Percentiles rank a stretch among this genome's conserved stretches.
phyloP scores from a whole-genome alignment of 2,888 invertebrate species.

The Drosophila acutilabella region DNA sequence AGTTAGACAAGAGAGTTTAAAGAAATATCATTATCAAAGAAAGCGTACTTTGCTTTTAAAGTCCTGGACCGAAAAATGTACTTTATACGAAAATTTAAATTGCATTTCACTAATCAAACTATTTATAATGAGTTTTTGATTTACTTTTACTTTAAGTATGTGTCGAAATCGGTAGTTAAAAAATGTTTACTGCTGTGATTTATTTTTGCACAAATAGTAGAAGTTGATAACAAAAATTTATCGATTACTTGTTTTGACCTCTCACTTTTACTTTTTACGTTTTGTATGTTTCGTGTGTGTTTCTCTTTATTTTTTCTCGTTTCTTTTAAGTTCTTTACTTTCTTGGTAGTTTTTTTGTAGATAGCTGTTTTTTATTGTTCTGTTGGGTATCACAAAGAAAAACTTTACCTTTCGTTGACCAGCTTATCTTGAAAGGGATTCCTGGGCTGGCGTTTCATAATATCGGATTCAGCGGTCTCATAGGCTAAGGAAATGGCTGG shows the following conservation, averaged over 20 bases:
- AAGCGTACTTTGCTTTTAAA: slow-evolving; percentile 65
- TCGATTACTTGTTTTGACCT: slow-evolving; percentile 27
- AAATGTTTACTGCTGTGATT: slow-evolving; percentile 17
- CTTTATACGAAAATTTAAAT: slow-evolving; percentile 24
- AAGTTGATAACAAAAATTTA: slow-evolving; percentile 22
- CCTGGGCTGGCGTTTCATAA: slow-evolving; percentile 99
- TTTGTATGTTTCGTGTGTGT: slow-evolving; percentile 42
- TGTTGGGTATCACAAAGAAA: slow-evolving; percentile 77
- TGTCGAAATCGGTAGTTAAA: slow-evolving; percentile 14
- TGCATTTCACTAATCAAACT: slow-evolving; percentile 15
- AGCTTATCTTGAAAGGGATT: slow-evolving; percentile 99
- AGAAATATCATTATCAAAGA: slow-evolving; percentile 44
- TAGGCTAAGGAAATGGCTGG: slow-evolving; percentile 99
- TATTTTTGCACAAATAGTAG: slow-evolving; percentile 1
- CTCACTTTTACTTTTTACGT: slow-evolving; percentile 32
- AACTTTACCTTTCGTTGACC: slow-evolving; percentile 97
- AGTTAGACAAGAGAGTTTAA: slow-evolving; percentile 61
- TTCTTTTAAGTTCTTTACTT: slow-evolving; percentile 42
- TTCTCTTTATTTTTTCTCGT: slow-evolving; percentile 13
- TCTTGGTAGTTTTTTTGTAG: slow-evolving; percentile 22
- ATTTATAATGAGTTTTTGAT: slow-evolving; percentile 1
- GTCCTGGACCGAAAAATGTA: slow-evolving; percentile 51
- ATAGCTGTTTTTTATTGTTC: slow-evolving; percentile 24
- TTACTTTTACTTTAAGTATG: slow-evolving; percentile 35
- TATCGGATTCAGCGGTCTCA: slow-evolving; percentile 99